These are phyloP conservation scores for Heterodera filipjevi DNA, from an alignment of 2,888 invertebrate species.

Conservation along the genomic window DNA sequence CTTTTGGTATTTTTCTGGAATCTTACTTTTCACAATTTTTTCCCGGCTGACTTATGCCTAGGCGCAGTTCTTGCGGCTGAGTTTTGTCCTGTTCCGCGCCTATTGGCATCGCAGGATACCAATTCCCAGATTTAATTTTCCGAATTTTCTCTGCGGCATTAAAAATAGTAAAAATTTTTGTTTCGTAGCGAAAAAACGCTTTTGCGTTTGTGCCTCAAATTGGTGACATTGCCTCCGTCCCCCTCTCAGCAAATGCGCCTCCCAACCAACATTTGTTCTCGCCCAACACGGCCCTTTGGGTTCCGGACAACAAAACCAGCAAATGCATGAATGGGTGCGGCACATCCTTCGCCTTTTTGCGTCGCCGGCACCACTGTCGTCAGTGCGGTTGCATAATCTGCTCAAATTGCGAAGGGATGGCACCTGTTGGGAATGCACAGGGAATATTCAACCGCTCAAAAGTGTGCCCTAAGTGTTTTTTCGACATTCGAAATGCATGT, in stretches of 20 bases:
- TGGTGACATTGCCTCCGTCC: neutral
- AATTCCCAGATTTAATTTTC: too few relatives aligned
- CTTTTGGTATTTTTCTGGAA: too few relatives aligned
- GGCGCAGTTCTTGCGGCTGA: too few relatives aligned
- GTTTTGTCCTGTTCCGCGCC: too few relatives aligned
- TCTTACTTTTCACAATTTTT: too few relatives aligned
- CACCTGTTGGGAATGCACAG: conserved; percentile 49
- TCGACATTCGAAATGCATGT: conserved; percentile 47
- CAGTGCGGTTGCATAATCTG: conserved; percentile 75
- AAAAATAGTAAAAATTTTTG: too few relatives aligned
- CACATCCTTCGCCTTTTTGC: conserved; percentile 79
- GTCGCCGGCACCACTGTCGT: conserved; percentile 80
- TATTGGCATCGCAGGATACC: too few relatives aligned
- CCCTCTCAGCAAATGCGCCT: neutral
- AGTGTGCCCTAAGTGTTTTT: conserved; percentile 61
- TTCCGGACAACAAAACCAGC: conserved; percentile 74
- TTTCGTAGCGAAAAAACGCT: too few relatives aligned
- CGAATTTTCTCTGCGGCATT: too few relatives aligned
- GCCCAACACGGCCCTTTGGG: conserved; percentile 36
- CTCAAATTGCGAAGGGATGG: conserved; percentile 54
- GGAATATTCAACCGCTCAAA: conserved; percentile 47
- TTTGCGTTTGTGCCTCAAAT: too few relatives aligned
- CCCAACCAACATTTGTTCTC: neutral
- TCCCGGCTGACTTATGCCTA: too few relatives aligned
- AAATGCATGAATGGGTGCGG: conserved; percentile 73